Evolutionary conservation across 2,113 vertebrate genomes (phyloP), one percentile per base, ranked within the genome.

Genomic region (Oophaga pumilio): DNA sequence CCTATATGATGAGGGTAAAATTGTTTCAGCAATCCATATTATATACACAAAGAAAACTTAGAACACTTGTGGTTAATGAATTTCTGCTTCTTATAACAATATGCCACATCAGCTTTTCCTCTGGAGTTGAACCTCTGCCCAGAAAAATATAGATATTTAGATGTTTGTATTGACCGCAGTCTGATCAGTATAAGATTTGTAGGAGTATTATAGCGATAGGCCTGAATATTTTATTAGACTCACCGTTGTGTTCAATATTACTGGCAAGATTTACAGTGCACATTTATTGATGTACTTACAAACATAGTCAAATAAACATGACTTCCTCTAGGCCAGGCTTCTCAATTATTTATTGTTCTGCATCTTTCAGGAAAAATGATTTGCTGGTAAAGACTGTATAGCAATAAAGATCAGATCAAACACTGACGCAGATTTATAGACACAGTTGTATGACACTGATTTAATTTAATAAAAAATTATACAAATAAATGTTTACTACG

Each of bases 211-310:
- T 26, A 73, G 68, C 74, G 78, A 62, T 62, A 82, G 78, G 68
- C 53, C 33, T 82, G 78, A 82, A 82, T 82, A 28, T 74, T 87
- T 87, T 82, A 87, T 87, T 82, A 87, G 66, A 62, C 26, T 33
- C 18, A 74, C 14, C 50, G 59, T 69, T 62, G 78, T 60, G 66
- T 52, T 87, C 50, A 59, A 71, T 87, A 56, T 59, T 71, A 73
- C 76, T 86, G 76, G 50, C 64, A 71, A 81, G 85, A 87, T 87
- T 81, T 87, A 87, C 77, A 81, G 52, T 73, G 73, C 64, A 80
- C 77, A 73, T 81, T 87, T 87, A 81, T 81, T 86, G 85, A 86
- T 71, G 76, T 80, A 80, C 26, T 86, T 73, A 87, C 85, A 87
- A 80, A 87, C 85, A 87, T 68, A 69, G 62, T 69, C 85, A 79